Evolutionary conservation across 2,888 invertebrate species (phyloP).

Genomic region (Euplexia lucipara): DNA sequence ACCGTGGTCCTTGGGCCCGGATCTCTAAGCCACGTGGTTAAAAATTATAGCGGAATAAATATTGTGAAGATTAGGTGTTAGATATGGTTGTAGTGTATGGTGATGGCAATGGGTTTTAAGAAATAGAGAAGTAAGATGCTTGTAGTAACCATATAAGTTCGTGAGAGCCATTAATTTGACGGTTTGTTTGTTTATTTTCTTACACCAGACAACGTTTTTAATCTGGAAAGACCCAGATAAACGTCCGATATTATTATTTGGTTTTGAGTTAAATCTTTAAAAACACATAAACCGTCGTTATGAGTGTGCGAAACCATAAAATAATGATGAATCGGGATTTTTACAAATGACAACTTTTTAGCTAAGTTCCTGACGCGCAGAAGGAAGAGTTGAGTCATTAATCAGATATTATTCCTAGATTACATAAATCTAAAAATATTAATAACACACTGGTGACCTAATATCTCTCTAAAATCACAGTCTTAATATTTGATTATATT

Average conservation of each 20-base stretch:
- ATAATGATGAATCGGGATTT: constrained; percentile 21
- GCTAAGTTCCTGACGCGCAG: constrained; percentile 7
- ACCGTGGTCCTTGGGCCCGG: constrained; percentile 41
- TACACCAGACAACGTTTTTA: not conserved
- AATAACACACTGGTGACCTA: constrained; percentile 34
- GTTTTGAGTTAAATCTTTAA: constrained; percentile 26
- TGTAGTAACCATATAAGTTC: not conserved
- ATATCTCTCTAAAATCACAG: constrained; percentile 3
- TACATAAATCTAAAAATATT: no score
- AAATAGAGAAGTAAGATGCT: not conserved
- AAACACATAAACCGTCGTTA: constrained; percentile 16
- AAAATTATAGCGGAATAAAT: not conserved
- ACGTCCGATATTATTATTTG: not conserved
- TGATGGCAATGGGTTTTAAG: not conserved
- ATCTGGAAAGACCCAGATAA: not conserved
- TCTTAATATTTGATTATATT: no score
- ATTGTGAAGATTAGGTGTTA: not conserved
- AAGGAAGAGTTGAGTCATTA: constrained; percentile 26
- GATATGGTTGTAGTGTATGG: not conserved
- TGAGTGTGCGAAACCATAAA: constrained; percentile 14
- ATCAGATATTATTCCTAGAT: no score
- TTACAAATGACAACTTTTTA: constrained; percentile 23
- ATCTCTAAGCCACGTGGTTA: constrained; percentile 4
- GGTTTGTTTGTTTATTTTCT: not conserved
- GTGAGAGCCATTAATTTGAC: not conserved